Base-by-base conservation (phyloP, 2,888 invertebrate genomes). In the Endotricha flammealis region DNA sequence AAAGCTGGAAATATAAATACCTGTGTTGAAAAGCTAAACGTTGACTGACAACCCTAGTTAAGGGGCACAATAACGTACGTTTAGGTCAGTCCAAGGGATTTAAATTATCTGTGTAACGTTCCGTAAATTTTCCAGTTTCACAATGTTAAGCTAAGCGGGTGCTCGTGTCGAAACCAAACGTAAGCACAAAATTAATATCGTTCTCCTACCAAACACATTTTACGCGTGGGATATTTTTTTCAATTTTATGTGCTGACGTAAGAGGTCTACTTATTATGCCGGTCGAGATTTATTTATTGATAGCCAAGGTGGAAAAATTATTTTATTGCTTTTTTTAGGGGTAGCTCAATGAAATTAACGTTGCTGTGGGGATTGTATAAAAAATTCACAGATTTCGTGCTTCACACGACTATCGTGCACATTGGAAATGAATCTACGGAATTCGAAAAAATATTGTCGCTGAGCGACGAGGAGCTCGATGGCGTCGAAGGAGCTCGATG, bases 81-180 rank as follows among this genome's bases (percentile, higher is more conserved):
- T 52, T 48, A 45, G 52, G 48, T 55, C 48, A 46, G 53, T 46
- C 64, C 64, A 65, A 64, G 70, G 57, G 53, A 57, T 58, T 64
- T 53, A 54, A 61, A 64, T 64, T 67, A 68, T 60, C 52, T 61
- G 61, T 48, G 53, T 53, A 62, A 44, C 59, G 59, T 53, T 43
- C 57, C 61, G 62, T 64, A 53, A 67, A 67, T 64, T 66, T 66
- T 57, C 59, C 59, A 65, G 62, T 64, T 64, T 57, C 57, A 58
- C 52, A 53, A 57, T 52, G 57, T 52, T 59, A 54, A 50, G 48
- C 50, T 46, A 46, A 42, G 48, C 50, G 54, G 46, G 45, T 48
- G 45, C 44, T 57, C 54, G 47, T 47, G 44, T 44, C 44, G 49
- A 57, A 59, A 64, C 53, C 54, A 50, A 65, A 67, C 46, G 51